A percentile compares a stretch with the other conserved stretches of the same genome.
These are phyloP conservation scores for Onthophagus taurus DNA, from an alignment of 1,140 invertebrate genomes.

Conservation along the genomic window DNA sequence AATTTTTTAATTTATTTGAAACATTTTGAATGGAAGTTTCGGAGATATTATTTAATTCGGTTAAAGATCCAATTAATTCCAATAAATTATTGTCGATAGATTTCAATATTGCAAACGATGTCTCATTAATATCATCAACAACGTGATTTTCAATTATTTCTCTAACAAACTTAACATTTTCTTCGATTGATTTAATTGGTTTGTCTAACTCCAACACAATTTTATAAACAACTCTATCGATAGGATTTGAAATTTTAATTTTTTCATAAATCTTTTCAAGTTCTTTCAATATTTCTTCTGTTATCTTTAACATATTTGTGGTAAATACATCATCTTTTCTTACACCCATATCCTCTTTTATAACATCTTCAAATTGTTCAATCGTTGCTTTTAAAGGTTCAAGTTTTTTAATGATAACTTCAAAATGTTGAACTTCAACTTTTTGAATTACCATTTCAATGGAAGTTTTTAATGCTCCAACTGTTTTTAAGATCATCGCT, in stretches of 20 bases:
- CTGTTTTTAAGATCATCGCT: neutral
- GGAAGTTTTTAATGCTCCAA: slow-evolving; percentile 1
- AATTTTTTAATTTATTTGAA: neutral
- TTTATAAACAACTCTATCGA: neutral
- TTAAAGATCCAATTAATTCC: no score
- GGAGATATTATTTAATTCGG: no score
- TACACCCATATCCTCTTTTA: neutral
- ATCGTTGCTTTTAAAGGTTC: slow-evolving; percentile 7
- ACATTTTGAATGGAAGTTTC: neutral
- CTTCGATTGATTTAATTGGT: neutral
- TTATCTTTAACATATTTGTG: neutral
- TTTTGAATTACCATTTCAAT: slow-evolving; percentile 4
- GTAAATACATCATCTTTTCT: neutral
- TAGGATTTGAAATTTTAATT: neutral
- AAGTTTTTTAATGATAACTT: slow-evolving; percentile 5
- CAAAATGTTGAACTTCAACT: neutral
- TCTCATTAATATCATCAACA: no score
- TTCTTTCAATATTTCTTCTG: neutral
- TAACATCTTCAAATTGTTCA: slow-evolving; percentile 3
- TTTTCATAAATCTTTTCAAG: neutral
- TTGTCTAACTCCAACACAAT: neutral
- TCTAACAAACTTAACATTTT: no score
- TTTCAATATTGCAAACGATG: no score
- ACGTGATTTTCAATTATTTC: no score
- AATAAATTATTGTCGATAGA: neutral